Evolutionary conservation across 2,888 invertebrate species (phyloP).

Genomic region (Agelastica alni): DNA sequence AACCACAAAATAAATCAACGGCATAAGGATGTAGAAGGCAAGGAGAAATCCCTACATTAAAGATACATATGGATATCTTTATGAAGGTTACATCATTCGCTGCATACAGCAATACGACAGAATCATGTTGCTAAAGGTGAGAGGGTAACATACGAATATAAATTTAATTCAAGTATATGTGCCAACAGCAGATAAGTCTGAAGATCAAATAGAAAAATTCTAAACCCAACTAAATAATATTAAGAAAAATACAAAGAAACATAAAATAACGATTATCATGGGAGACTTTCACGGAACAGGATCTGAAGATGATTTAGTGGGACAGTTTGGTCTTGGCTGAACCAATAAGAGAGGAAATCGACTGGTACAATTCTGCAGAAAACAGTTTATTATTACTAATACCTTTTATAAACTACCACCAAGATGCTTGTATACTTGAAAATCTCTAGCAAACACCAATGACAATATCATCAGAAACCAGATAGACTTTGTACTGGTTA

Average conservation of each 20-base stretch:
- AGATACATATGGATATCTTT: neutral
- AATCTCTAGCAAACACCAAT: neutral
- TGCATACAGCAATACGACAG: neutral
- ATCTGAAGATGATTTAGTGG: neutral
- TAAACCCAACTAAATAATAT: neutral
- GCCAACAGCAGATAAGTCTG: neutral
- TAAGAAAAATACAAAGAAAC: neutral
- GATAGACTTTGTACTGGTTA: neutral
- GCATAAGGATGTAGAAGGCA: too few relatives aligned
- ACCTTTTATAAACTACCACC: neutral
- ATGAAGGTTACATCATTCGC: neutral
- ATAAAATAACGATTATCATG: neutral
- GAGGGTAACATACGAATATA: neutral
- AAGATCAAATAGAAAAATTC: neutral
- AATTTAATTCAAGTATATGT: neutral
- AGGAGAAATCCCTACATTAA: neutral
- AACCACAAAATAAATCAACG: too few relatives aligned
- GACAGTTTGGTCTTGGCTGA: neutral
- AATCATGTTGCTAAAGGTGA: neutral
- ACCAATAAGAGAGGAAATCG: neutral
- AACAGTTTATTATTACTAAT: neutral
- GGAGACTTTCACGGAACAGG: neutral
- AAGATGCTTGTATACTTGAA: neutral
- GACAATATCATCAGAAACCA: too few relatives aligned
- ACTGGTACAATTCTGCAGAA: too few relatives aligned